Evolutionary conservation across 2,113 vertebrate species (phyloP).

Genomic region (Climacteris rufus): DNA sequence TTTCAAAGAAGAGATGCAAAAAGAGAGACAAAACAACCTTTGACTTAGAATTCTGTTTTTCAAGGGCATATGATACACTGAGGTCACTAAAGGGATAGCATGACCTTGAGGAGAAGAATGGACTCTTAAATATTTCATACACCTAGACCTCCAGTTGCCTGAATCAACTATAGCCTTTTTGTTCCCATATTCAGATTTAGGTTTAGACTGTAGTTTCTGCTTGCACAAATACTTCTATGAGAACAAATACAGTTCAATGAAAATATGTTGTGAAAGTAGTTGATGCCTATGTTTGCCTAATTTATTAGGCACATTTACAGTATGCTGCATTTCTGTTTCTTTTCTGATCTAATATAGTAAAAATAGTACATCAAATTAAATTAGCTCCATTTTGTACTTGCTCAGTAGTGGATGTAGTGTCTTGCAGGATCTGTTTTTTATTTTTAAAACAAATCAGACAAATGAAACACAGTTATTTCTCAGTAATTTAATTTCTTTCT

Average conservation of each 20-base stretch:
- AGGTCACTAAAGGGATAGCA: background rate
- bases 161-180: background rate
- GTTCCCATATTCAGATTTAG: background rate
- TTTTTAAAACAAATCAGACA: conserved; percentile 23
- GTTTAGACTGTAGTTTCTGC: background rate
- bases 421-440: background rate
- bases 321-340: background rate
- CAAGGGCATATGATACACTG: rapidly evolving
- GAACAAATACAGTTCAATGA: background rate
- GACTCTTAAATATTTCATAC: background rate
- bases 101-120: background rate
- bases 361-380: conserved; percentile 40
- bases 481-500: background rate
- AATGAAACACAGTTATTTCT: background rate
- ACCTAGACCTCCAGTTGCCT: background rate
- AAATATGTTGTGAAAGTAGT: background rate
- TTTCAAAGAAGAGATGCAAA: background rate
- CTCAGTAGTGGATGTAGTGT: background rate
- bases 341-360: background rate
- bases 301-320: conserved; percentile 5
- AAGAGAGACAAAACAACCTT: background rate
- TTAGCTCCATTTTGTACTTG: background rate
- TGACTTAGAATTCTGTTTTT: background rate
- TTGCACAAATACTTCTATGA: background rate
- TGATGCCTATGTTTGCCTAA: conserved; percentile 11